phyloP scores from a whole-genome alignment of 2,113 vertebrate species.

The Tragelaphus scriptus region DNA sequence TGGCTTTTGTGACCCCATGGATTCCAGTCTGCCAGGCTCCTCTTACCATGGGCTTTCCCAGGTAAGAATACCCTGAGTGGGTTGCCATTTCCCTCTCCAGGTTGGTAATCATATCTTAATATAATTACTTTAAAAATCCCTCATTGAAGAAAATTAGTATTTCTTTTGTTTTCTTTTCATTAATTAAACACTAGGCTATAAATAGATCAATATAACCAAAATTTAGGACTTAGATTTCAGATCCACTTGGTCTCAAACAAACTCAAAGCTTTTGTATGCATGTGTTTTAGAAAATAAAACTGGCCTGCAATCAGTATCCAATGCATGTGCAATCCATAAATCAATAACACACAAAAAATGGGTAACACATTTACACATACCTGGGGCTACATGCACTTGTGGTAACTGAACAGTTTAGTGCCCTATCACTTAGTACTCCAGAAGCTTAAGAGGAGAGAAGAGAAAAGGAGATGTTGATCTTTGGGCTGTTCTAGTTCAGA shows the following conservation, averaged over 20 bases:
- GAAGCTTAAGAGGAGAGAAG: background rate
- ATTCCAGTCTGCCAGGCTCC: background rate
- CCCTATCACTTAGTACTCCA: background rate
- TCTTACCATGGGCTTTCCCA: background rate
- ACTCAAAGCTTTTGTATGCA: background rate
- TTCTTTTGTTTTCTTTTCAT: background rate
- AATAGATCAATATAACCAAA: conserved; percentile 7
- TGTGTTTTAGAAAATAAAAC: conserved; percentile 16
- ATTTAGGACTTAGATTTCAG: background rate
- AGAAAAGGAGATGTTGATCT: background rate
- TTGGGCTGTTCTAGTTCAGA: background rate
- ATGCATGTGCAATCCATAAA: background rate
- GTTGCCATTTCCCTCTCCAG: background rate
- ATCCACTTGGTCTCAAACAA: background rate
- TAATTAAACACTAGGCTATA: background rate
- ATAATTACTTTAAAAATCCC: conserved; percentile 24
- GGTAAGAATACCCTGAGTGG: background rate
- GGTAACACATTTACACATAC: background rate
- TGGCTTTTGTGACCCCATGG: background rate
- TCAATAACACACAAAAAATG: background rate
- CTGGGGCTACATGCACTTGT: background rate
- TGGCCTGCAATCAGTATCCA: background rate
- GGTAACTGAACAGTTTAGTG: background rate
- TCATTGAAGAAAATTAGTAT: background rate
- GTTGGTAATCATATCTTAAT: background rate